Evolutionary conservation across 2,888 invertebrate species (phyloP).

Genomic region (Oxytorus armatus): DNA sequence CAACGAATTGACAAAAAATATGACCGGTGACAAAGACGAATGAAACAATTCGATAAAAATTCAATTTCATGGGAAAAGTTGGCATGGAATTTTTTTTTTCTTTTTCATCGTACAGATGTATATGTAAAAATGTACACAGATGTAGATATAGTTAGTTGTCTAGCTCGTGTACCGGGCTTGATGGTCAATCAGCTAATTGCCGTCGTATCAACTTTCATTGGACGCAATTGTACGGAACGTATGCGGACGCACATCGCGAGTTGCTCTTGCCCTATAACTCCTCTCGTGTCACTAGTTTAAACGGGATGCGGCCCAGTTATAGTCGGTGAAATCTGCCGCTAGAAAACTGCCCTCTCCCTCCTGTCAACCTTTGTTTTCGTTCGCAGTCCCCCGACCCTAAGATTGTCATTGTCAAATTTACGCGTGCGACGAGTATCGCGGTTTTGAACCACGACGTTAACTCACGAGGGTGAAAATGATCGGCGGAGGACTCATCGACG

Average conservation of each 20-base stretch:
- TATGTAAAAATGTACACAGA: not conserved
- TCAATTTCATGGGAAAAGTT: not conserved
- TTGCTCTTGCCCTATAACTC: slow-evolving; percentile 73
- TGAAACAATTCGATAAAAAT: not conserved
- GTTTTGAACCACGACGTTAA: slow-evolving; percentile 7
- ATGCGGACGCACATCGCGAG: slow-evolving; percentile 74
- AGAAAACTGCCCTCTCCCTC: slow-evolving; percentile 5
- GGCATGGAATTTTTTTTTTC: not conserved
- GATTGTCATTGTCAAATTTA: slow-evolving; percentile 4
- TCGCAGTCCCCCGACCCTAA: not conserved
- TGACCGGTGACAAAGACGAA: no score
- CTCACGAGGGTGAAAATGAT: slow-evolving; percentile 16
- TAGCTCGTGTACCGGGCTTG: slow-evolving; percentile 69
- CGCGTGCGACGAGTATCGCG: not conserved
- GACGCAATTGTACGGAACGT: slow-evolving; percentile 78
- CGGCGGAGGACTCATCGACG: no score
- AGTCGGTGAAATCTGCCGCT: slow-evolving; percentile 33
- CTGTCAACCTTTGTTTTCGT: not conserved
- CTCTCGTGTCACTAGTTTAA: slow-evolving; percentile 74
- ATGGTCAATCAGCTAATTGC: slow-evolving; percentile 81
- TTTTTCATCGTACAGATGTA: not conserved
- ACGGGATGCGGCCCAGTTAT: slow-evolving; percentile 77
- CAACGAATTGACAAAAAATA: no score
- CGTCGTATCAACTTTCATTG: slow-evolving; percentile 82
- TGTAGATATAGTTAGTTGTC: slow-evolving; percentile 4